phyloP scores from a whole-genome alignment of 2,797 vertebrate genomes.

The Anas capensis region DNA sequence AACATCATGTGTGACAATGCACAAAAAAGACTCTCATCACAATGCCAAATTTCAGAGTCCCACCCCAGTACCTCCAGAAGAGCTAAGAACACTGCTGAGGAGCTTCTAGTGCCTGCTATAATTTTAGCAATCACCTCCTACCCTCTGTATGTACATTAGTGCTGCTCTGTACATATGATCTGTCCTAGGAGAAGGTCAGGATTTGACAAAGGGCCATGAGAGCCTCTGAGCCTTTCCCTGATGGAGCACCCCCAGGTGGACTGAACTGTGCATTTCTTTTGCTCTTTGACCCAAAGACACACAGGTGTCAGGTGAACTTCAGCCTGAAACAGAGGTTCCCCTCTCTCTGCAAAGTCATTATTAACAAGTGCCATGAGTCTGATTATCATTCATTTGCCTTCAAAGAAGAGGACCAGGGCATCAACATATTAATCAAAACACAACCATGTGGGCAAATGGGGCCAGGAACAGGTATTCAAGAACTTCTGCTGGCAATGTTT shows the following conservation, averaged over 20 bases:
- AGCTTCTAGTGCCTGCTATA: neutral
- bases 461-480: neutral
- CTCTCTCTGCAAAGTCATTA: neutral
- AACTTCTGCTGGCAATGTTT: neutral
- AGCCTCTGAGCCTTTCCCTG: neutral
- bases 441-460: accelerated
- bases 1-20: conserved; percentile 53
- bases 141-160: accelerated
- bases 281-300: neutral
- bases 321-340: neutral
- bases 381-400: neutral
- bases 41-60: neutral
- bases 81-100: neutral
- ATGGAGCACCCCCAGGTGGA: neutral
- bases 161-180: neutral
- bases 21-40: conserved; percentile 17
- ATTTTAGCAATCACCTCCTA: neutral
- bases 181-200: neutral
- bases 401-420: neutral
- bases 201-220: neutral
- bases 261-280: neutral
- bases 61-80: neutral
- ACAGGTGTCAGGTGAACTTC: neutral
- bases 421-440: neutral
- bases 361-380: neutral